Conservation (phyloP, 2,113 vertebrate species). For the Protobothrops flavoviridis region DNA sequence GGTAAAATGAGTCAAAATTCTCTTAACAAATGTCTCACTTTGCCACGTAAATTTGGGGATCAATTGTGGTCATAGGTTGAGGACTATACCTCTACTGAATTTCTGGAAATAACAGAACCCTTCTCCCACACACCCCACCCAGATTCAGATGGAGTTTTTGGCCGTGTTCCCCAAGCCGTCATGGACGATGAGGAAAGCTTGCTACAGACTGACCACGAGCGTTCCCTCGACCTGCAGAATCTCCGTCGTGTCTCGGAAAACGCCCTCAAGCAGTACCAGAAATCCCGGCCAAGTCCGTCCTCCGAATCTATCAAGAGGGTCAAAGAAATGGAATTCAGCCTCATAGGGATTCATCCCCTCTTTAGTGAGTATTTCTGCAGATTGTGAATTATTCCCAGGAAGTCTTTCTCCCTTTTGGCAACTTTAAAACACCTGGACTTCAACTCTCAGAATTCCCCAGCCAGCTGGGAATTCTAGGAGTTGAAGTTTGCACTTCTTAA, state of each 20-base stretch:
- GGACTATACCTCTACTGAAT: not conserved
- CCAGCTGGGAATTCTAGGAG: too few relatives aligned
- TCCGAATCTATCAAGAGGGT: constrained; percentile 89
- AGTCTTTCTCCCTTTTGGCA: not conserved
- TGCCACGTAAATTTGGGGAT: too few relatives aligned
- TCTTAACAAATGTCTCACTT: too few relatives aligned
- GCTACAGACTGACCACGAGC: constrained; percentile 74
- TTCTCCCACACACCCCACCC: not conserved
- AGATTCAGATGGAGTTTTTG: constrained; percentile 76
- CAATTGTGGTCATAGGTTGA: too few relatives aligned
- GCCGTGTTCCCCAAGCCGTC: constrained; percentile 88
- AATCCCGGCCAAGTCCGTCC: constrained; percentile 83
- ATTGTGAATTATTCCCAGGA: not conserved
- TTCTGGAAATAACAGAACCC: not conserved
- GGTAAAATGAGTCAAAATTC: too few relatives aligned
- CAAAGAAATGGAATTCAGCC: constrained; percentile 78
- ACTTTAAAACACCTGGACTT: not conserved
- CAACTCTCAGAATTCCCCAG: not conserved
- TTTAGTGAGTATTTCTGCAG: constrained; percentile 76
- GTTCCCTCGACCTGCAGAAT: constrained; percentile 81
- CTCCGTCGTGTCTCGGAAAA: constrained; percentile 80
- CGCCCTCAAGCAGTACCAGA: constrained; percentile 90
- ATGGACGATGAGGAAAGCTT: constrained; percentile 86
- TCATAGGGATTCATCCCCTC: constrained; percentile 85
- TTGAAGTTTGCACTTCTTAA: not conserved